phyloP scores from a whole-genome alignment of 2,888 invertebrate genomes.

The Rhagophthalmus giganteus region DNA sequence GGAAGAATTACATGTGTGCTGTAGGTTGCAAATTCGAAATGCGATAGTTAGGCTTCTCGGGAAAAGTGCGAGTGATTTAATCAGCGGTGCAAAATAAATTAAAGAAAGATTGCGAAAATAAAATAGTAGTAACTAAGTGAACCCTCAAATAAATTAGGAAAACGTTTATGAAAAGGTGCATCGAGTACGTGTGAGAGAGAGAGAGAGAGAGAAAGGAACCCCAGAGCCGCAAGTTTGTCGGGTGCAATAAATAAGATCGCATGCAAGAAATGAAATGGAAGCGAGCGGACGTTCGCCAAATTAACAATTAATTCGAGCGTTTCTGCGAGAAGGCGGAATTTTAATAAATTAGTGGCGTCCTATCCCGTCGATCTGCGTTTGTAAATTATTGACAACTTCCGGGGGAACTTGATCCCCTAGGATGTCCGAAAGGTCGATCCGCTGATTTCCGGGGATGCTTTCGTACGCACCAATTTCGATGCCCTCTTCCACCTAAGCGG shows the following conservation, averaged over 20 bases:
- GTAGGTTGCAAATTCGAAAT: no score
- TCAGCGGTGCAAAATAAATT: no score
- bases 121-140: no score
- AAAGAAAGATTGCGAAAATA: no score
- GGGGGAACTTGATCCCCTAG: conserved; percentile 83
- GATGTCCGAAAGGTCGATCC: conserved; percentile 81
- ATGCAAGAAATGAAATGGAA: neutral
- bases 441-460: conserved; percentile 82
- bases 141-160: no score
- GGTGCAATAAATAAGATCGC: no score
- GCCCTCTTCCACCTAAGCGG: conserved; percentile 79
- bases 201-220: neutral
- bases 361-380: conserved; percentile 82
- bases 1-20: conserved; percentile 38
- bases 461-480: conserved; percentile 85
- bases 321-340: no score
- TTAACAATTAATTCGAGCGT: no score
- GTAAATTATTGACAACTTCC: conserved; percentile 86
- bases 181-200: neutral
- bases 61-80: no score
- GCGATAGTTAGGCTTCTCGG: no score
- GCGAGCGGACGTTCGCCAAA: no score
- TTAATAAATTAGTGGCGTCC: conserved; percentile 63
- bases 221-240: neutral
- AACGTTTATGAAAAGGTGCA: no score